These are phyloP conservation scores for Aphidius gifuensis DNA, from an alignment of 1,140 invertebrate genomes.

Conservation along the genomic window DNA sequence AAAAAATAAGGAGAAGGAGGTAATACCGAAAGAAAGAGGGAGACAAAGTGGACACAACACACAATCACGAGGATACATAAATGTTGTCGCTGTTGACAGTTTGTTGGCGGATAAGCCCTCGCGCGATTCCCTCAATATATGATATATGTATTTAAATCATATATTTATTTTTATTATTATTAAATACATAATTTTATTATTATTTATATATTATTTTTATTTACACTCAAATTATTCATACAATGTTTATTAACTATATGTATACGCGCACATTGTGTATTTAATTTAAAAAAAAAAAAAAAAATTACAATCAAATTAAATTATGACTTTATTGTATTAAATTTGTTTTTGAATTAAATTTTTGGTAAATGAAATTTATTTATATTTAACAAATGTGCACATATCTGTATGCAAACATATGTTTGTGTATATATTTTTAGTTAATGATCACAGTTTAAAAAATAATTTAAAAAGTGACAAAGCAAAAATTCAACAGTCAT, in stretches of 20 bases:
- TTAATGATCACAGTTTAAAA: too few species aligned
- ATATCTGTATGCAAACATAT: too few species aligned
- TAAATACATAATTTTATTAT: constrained; percentile 1
- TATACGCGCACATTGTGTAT: too few species aligned
- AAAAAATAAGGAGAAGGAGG: background rate
- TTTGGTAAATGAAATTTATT: too few species aligned
- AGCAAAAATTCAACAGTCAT: too few species aligned
- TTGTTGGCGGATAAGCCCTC: constrained; percentile 14
- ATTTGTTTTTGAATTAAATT: too few species aligned
- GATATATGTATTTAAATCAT: constrained; percentile 9
- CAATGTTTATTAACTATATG: constrained; percentile 19
- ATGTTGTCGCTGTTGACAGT: constrained; percentile 15
- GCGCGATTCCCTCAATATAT: constrained; percentile 7
- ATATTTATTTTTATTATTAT: constrained; percentile 12
- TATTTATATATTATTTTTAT: constrained; percentile 27
- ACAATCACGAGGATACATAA: constrained; percentile 17
- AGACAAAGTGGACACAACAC: constrained; percentile 11
- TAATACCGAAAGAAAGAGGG: background rate
- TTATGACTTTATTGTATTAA: too few species aligned
- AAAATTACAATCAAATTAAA: too few species aligned
- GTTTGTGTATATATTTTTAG: too few species aligned
- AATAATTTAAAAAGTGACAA: too few species aligned
- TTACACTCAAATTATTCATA: constrained; percentile 25
- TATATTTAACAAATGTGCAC: too few species aligned
- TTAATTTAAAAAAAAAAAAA: too few species aligned